Evolutionary conservation across 2,888 invertebrate genomes (phyloP).

Genomic region (Meta bourneti): DNA sequence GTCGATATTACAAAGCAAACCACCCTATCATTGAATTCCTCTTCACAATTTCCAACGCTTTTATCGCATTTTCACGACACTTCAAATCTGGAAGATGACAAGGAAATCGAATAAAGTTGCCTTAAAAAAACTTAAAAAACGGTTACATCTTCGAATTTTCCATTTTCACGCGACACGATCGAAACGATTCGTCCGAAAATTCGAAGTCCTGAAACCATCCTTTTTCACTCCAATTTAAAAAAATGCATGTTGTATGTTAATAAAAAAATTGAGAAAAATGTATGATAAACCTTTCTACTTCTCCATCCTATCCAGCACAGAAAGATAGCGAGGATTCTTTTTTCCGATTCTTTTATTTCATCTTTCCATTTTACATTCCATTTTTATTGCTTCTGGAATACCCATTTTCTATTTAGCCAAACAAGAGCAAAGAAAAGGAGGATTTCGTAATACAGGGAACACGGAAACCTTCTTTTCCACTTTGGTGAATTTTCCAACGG

Average conservation of each 20-base stretch:
- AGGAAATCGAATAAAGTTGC: background rate
- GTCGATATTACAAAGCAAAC: too few relatives aligned
- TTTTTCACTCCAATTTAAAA: background rate
- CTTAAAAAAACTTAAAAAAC: background rate
- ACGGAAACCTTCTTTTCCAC: slow-evolving; percentile 4
- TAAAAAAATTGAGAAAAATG: background rate
- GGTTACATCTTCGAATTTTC: background rate
- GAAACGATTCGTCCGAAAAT: background rate
- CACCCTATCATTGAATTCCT: background rate
- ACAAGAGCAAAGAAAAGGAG: background rate
- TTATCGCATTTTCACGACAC: background rate
- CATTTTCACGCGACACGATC: background rate
- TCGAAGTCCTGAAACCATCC: background rate
- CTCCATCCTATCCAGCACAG: background rate
- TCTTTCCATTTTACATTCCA: background rate
- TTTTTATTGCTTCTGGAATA: slow-evolving; percentile 9
- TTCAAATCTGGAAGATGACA: background rate
- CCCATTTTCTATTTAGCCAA: slow-evolving; percentile 29
- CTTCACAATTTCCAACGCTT: background rate
- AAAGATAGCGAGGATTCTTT: background rate
- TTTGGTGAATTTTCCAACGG: slow-evolving; percentile 17
- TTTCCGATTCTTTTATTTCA: slow-evolving; percentile 6
- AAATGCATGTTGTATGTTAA: background rate
- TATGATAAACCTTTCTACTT: background rate
- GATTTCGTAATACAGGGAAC: slow-evolving; percentile 1